Evolutionary conservation across 2,888 invertebrate genomes (phyloP).

Genomic region (Caenorhabditis imperialis): DNA sequence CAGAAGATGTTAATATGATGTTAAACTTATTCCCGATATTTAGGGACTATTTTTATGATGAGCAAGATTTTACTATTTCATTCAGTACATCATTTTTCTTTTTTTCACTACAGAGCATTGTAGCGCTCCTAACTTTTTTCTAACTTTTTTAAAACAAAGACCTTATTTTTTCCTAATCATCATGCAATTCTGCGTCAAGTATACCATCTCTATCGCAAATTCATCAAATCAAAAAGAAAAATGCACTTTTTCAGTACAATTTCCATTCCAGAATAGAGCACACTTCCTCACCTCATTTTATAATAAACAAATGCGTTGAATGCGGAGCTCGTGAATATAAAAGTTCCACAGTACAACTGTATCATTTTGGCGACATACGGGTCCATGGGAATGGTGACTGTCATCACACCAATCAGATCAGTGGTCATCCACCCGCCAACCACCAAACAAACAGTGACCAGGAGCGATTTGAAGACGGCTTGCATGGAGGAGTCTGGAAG

Average conservation of each 20-base stretch:
- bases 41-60: too few relatives aligned
- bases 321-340: constrained; percentile 37
- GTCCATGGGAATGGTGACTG: constrained; percentile 48
- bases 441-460: constrained; percentile 34
- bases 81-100: too few relatives aligned
- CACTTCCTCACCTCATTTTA: constrained; percentile 30
- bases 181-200: too few relatives aligned
- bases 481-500: constrained; percentile 34
- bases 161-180: too few relatives aligned
- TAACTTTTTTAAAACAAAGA: too few relatives aligned
- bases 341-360: constrained; percentile 45
- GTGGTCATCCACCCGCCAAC: constrained; percentile 53
- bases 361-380: constrained; percentile 22
- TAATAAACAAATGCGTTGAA: constrained; percentile 49
- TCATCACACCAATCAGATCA: constrained; percentile 34
- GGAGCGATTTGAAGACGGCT: constrained; percentile 37
- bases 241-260: too few relatives aligned
- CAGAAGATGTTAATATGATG: too few relatives aligned
- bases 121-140: too few relatives aligned
- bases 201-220: too few relatives aligned
- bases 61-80: too few relatives aligned
- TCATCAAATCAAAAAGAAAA: not conserved
- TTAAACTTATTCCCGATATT: too few relatives aligned
- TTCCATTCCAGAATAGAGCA: not conserved
- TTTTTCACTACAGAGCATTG: too few relatives aligned